Evolutionary conservation across 2,113 vertebrate species (phyloP).

Genomic region (Elanus axillaris): DNA sequence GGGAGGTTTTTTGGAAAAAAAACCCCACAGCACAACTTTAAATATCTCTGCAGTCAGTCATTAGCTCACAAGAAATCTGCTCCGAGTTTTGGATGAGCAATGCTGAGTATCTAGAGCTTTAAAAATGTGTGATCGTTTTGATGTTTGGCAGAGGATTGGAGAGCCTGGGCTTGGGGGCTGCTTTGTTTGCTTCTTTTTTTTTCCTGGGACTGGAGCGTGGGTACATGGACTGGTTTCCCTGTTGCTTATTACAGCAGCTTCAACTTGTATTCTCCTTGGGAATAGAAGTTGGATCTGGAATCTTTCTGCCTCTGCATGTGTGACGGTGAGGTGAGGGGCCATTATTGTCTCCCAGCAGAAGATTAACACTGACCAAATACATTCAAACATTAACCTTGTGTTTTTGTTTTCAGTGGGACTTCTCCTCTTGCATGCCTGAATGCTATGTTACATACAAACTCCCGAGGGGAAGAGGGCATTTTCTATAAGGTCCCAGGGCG

Average conservation of each 20-base stretch:
- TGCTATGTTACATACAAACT: slow-evolving; percentile 98
- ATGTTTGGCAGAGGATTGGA: not conserved
- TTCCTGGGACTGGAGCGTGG: not conserved
- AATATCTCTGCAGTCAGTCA: not conserved
- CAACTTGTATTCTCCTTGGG: not conserved
- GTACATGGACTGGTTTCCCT: accelerated
- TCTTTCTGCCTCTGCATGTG: not conserved
- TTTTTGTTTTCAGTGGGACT: slow-evolving; percentile 80
- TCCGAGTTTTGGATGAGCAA: accelerated
- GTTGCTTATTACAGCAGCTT: not conserved
- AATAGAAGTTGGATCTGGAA: not conserved
- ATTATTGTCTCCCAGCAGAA: not conserved
- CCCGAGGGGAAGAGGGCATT: slow-evolving; percentile 95
- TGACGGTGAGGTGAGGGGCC: not conserved
- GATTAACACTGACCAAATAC: not conserved
- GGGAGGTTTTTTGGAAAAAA: not conserved
- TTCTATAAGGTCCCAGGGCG: slow-evolving; percentile 98
- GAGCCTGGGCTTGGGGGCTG: not conserved
- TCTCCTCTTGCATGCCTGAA: slow-evolving; percentile 97
- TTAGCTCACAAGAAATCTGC: not conserved
- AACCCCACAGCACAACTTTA: accelerated
- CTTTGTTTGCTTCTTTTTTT: not conserved
- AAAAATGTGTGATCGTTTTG: accelerated
- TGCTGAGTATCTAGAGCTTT: not conserved
- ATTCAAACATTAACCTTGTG: not conserved